These are phyloP conservation scores for Stramonita haemastoma DNA, from an alignment of 2,888 invertebrate species.

Conservation along the genomic window DNA sequence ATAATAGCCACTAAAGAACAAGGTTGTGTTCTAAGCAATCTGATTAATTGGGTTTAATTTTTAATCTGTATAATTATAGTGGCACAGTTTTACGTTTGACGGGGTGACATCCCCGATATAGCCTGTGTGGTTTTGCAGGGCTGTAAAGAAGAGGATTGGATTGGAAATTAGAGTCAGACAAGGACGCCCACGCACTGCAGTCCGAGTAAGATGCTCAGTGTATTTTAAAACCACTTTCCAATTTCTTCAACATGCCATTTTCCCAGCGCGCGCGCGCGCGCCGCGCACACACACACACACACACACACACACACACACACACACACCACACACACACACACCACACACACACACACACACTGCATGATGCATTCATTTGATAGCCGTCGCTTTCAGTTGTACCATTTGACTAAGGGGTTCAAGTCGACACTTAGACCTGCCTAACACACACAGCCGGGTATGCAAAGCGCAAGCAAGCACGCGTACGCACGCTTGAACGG, in stretches of 20 bases:
- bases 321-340: conserved; percentile 11
- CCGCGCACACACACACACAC: conserved; percentile 26
- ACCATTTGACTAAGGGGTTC: neutral
- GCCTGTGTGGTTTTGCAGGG: too few relatives aligned
- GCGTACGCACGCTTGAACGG: too few relatives aligned
- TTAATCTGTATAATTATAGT: too few relatives aligned
- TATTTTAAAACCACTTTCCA: neutral
- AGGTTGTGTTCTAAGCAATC: too few relatives aligned
- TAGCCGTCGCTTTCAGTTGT: too few relatives aligned
- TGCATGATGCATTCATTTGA: too few relatives aligned
- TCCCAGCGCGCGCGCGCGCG: neutral
- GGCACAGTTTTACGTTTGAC: too few relatives aligned
- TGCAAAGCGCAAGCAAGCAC: neutral
- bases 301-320: conserved; percentile 28
- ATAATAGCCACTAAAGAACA: too few relatives aligned
- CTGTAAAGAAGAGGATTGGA: too few relatives aligned
- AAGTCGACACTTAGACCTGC: neutral
- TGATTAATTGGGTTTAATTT: too few relatives aligned
- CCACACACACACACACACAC: neutral
- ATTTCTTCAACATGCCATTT: neutral
- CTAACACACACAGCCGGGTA: neutral
- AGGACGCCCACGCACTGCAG: neutral
- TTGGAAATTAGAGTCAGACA: neutral
- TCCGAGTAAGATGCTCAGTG: neutral
- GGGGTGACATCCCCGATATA: too few relatives aligned